phyloP scores from a whole-genome alignment of 2,113 vertebrate species.

The Epinephelus fuscoguttatus region DNA sequence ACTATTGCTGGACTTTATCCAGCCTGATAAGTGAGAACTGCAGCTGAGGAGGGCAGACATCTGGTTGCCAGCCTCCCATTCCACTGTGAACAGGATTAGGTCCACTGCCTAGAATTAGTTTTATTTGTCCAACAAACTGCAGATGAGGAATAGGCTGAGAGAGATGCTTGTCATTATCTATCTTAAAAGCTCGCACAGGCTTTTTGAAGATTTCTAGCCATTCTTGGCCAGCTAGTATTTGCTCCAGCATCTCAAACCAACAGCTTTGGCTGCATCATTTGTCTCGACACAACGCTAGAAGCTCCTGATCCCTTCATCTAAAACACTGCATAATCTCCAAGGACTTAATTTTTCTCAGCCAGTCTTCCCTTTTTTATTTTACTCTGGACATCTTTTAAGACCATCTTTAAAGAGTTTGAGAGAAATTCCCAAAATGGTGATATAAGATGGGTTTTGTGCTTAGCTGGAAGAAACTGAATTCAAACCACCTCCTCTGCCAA shows the following conservation, averaged over 20 bases:
- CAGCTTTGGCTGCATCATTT: slow-evolving; percentile 31
- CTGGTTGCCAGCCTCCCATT: slow-evolving; percentile 59
- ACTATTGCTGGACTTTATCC: slow-evolving; percentile 57
- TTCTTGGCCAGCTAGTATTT: slow-evolving; percentile 21
- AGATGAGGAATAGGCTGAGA: slow-evolving; percentile 34
- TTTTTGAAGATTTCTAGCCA: slow-evolving; percentile 25
- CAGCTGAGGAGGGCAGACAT: slow-evolving; percentile 64
- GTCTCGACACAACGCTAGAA: slow-evolving; percentile 3
- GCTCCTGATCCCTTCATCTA: slow-evolving; percentile 21
- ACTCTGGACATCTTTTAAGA: not conserved
- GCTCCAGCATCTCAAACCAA: slow-evolving; percentile 24
- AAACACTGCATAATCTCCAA: slow-evolving; percentile 27
- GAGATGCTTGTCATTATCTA: slow-evolving; percentile 41
- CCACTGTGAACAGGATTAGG: slow-evolving; percentile 63
- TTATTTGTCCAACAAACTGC: slow-evolving; percentile 34
- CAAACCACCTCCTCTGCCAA: slow-evolving; percentile 8
- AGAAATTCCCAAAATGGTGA: slow-evolving; percentile 23
- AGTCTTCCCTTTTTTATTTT: not conserved
- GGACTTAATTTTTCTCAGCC: slow-evolving; percentile 21
- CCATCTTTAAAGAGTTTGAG: not conserved
- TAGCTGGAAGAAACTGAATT: slow-evolving; percentile 21
- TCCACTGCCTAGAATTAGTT: slow-evolving; percentile 52
- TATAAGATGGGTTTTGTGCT: slow-evolving; percentile 1
- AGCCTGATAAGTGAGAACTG: slow-evolving; percentile 62
- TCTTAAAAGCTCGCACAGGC: slow-evolving; percentile 47